Conservation (phyloP, 2,113 vertebrate species). For the Rhagologus leucostigma region DNA sequence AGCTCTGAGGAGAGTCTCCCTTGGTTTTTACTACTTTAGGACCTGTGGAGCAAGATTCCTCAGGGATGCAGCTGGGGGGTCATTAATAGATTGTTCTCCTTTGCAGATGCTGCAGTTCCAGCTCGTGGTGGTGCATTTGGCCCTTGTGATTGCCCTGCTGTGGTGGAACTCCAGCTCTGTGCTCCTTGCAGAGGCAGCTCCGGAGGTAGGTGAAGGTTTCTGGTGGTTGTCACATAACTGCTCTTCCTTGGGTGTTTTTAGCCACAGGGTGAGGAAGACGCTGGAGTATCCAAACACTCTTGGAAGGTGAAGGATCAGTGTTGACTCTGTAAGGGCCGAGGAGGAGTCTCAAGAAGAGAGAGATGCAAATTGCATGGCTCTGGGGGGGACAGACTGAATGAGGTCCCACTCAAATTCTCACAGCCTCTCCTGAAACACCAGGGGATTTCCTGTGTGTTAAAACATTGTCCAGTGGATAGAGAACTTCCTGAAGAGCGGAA, state of each 20-base stretch:
- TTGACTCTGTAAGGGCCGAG: neutral
- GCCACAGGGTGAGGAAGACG: neutral
- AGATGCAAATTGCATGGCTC: neutral
- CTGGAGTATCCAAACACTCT: fast-evolving
- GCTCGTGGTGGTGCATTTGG: slow-evolving; percentile 14
- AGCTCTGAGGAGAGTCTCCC: neutral
- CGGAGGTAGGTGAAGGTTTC: slow-evolving; percentile 55
- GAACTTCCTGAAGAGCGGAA: neutral
- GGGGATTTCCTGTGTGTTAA: neutral
- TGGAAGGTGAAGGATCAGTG: neutral
- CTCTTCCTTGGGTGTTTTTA: neutral
- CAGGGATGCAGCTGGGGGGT: neutral
- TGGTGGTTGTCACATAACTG: neutral
- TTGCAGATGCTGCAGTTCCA: slow-evolving; percentile 74
- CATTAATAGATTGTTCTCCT: neutral
- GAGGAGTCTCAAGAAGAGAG: neutral
- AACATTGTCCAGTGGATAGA: neutral
- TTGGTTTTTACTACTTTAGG: neutral
- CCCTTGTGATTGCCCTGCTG: slow-evolving; percentile 59
- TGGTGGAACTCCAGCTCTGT: slow-evolving; percentile 44
- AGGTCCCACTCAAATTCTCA: neutral
- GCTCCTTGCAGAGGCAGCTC: neutral
- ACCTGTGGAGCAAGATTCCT: neutral
- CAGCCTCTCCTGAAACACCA: neutral
- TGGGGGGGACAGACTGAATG: neutral